Evolutionary conservation across 2,113 vertebrate species (phyloP).

Genomic region (Sciurus niger): DNA sequence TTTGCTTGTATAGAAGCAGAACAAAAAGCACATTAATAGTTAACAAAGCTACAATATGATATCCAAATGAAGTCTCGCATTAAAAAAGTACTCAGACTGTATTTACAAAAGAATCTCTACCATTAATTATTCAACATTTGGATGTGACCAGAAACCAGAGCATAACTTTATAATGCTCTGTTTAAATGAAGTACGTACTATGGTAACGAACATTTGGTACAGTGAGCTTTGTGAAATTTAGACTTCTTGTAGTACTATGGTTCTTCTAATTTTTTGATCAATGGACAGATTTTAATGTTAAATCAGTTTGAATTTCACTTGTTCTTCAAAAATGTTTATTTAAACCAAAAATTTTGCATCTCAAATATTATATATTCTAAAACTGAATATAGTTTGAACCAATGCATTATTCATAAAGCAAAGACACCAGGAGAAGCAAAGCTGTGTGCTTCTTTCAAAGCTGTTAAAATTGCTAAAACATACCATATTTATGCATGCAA

Average conservation of each 20-base stretch:
- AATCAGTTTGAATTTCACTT: constrained; percentile 78
- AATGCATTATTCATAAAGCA: constrained; percentile 89
- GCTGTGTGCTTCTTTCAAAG: constrained; percentile 87
- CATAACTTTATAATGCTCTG: constrained; percentile 80
- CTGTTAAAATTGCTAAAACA: constrained; percentile 88
- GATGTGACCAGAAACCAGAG: constrained; percentile 82
- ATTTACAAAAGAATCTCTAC: constrained; percentile 73
- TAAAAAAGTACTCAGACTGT: constrained; percentile 73
- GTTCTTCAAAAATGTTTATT: constrained; percentile 85
- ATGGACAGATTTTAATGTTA: constrained; percentile 80
- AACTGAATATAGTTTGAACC: constrained; percentile 85
- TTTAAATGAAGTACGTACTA: constrained; percentile 85
- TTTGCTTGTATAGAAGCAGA: constrained; percentile 60
- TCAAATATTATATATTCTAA: constrained; percentile 86
- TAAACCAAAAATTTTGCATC: constrained; percentile 86
- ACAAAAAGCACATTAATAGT: constrained; percentile 76
- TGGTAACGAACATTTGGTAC: constrained; percentile 75
- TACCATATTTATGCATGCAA: constrained; percentile 89
- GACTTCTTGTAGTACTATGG: constrained; percentile 73
- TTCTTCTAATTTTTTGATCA: constrained; percentile 82
- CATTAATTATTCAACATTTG: constrained; percentile 82
- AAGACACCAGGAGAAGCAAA: constrained; percentile 88
- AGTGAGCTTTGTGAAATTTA: constrained; percentile 70
- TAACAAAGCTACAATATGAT: constrained; percentile 78
- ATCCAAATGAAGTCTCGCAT: constrained; percentile 71